Percentiles rank a stretch among this genome's conserved stretches.
These are phyloP conservation scores for Endotricha flammealis DNA, from an alignment of 2,888 invertebrate genomes.

Conservation along the genomic window DNA sequence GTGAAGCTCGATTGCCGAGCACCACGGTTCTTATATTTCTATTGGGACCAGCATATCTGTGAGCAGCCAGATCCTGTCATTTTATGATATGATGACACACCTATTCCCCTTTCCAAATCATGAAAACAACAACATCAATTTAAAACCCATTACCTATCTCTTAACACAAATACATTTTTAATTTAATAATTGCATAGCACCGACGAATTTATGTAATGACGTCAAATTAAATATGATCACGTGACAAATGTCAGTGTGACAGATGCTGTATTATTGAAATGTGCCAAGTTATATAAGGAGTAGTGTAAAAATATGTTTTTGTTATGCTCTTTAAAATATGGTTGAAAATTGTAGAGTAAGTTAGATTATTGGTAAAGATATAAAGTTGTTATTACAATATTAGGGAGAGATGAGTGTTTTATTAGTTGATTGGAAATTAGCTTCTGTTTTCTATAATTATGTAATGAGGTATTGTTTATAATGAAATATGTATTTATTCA, in stretches of 20 bases:
- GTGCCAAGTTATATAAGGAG: conserved; percentile 13
- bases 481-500: too few species aligned
- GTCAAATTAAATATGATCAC: conserved; percentile 64
- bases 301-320: neutral
- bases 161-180: conserved; percentile 68
- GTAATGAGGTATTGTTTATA: conserved; percentile 18
- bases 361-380: conserved; percentile 4
- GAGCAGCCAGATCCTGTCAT: too few species aligned
- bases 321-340: conserved; percentile 8
- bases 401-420: conserved; percentile 37
- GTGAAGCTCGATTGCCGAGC: too few species aligned
- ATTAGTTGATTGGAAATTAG: conserved; percentile 42
- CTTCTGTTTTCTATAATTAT: conserved; percentile 21
- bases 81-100: too few species aligned
- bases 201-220: conserved; percentile 46
- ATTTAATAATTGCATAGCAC: conserved; percentile 65
- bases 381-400: conserved; percentile 9
- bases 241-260: conserved; percentile 71
- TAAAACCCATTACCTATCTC: conserved; percentile 57
- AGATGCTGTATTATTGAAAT: conserved; percentile 50
- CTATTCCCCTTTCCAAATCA: too few species aligned
- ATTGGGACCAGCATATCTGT: too few species aligned
- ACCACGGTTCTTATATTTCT: too few species aligned
- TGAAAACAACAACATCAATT: conserved; percentile 49
- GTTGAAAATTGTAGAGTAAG: conserved; percentile 11